Percentiles rank a stretch among this genome's conserved stretches.
These are phyloP conservation scores for Coilia nasus DNA, from an alignment of 2,797 vertebrate genomes.

Conservation along the genomic window DNA sequence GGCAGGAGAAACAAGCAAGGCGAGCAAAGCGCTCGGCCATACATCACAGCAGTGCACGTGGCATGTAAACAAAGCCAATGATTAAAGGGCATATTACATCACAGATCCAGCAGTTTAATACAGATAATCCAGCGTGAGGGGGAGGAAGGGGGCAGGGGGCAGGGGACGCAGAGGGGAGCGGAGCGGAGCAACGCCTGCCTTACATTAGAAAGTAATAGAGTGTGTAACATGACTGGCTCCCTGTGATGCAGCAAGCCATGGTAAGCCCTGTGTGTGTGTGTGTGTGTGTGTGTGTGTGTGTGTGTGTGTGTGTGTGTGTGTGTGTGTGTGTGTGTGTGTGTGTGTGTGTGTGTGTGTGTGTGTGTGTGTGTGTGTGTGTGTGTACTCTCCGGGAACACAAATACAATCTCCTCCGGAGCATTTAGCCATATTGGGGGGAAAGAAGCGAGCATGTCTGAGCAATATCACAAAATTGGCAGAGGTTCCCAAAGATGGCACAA, in stretches of 20 bases:
- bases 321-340: too few species aligned
- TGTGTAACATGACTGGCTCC: conserved; percentile 26
- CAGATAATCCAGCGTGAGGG: conserved; percentile 26
- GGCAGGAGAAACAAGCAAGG: too few species aligned
- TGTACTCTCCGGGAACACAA: conserved; percentile 40
- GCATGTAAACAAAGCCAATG: conserved; percentile 38
- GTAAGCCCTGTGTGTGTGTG: conserved; percentile 11
- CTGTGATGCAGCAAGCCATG: conserved; percentile 22
- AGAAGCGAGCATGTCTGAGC: conserved; percentile 10
- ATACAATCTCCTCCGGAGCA: conserved; percentile 47
- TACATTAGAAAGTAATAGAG: conserved; percentile 49
- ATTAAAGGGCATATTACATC: conserved; percentile 33
- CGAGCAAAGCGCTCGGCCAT: not conserved
- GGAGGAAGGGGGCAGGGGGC: not conserved
- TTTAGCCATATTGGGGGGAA: conserved; percentile 37
- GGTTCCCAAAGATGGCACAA: conserved; percentile 6
- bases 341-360: too few species aligned
- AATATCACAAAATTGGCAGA: conserved; percentile 27
- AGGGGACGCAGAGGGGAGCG: not conserved
- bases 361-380: not conserved
- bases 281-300: too few species aligned
- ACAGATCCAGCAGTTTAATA: conserved; percentile 37
- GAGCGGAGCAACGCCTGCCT: conserved; percentile 27
- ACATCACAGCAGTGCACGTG: not conserved
- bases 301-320: not conserved